Percentiles rank a stretch among this genome's conserved stretches.
phyloP scores from a whole-genome alignment of 1,140 invertebrate genomes.

The Lordiphosa clarofinis region DNA sequence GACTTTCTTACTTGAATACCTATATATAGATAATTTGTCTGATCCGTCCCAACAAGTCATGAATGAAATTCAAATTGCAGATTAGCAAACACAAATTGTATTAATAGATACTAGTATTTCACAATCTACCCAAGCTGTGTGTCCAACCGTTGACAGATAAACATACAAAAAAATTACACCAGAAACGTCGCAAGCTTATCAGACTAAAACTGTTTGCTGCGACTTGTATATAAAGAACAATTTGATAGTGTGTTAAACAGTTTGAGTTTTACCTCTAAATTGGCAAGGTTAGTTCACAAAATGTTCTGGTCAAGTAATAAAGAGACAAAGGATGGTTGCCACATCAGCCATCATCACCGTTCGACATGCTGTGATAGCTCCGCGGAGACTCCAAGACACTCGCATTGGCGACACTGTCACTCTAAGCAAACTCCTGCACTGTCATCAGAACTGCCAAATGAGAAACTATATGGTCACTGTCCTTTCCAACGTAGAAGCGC shows the following conservation, averaged over 20 bases:
- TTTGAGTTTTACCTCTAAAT: neutral
- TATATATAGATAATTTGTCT: too few relatives aligned
- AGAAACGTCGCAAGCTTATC: neutral
- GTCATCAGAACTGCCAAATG: too few relatives aligned
- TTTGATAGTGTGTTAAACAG: neutral
- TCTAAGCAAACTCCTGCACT: too few relatives aligned
- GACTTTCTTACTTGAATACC: too few relatives aligned
- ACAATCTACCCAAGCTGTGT: neutral
- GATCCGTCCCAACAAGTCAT: too few relatives aligned
- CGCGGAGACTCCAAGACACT: too few relatives aligned
- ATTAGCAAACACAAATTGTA: too few relatives aligned
- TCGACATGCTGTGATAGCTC: too few relatives aligned
- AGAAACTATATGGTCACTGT: too few relatives aligned
- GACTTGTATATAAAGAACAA: neutral
- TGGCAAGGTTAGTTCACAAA: neutral
- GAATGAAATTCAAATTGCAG: too few relatives aligned
- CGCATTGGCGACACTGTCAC: too few relatives aligned
- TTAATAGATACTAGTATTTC: neutral
- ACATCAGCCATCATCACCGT: neutral
- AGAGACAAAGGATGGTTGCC: neutral
- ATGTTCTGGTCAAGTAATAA: constrained; percentile 9
- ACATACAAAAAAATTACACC: constrained; percentile 1
- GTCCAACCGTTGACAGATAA: constrained; percentile 3
- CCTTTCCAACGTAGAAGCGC: too few relatives aligned
- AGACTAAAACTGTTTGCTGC: neutral